These are phyloP conservation scores for Cichladusa arquata DNA, from an alignment of 2,113 vertebrate species.

Conservation along the genomic window DNA sequence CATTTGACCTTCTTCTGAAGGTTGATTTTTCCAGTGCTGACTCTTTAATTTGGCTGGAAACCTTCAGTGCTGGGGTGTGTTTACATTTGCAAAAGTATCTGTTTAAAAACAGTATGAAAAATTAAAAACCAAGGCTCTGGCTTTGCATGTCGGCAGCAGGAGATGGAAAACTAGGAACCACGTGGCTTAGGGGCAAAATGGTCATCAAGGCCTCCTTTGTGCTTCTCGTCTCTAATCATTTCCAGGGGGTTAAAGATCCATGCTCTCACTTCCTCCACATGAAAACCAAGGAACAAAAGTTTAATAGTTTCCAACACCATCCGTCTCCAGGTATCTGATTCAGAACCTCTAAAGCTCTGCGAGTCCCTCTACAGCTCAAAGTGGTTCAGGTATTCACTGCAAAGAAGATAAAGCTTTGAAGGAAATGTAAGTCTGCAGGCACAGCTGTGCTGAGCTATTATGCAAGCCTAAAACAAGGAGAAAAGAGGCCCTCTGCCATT, in stretches of 20 bases:
- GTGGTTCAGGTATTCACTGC: neutral
- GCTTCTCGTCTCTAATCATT: constrained; percentile 20
- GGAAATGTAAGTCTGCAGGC: neutral
- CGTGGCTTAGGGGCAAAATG: constrained; percentile 11
- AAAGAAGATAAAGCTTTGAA: neutral
- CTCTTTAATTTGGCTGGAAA: constrained; percentile 62
- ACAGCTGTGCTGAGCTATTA: neutral
- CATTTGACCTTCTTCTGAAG: constrained; percentile 55
- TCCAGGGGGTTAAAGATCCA: constrained; percentile 45
- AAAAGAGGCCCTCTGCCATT: constrained; percentile 29
- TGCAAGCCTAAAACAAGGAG: neutral
- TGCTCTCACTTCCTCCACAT: constrained; percentile 29
- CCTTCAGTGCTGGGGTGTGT: constrained; percentile 12
- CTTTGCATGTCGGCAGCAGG: constrained; percentile 6
- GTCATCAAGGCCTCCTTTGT: constrained; percentile 61
- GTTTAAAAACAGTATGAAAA: constrained; percentile 64
- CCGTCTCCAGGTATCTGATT: neutral
- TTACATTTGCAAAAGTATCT: constrained; percentile 68
- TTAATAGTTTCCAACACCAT: constrained; percentile 1
- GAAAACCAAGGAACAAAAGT: neutral
- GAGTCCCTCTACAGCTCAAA: neutral
- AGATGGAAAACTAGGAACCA: constrained; percentile 14
- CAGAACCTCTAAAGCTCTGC: neutral
- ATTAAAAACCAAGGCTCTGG: constrained; percentile 36
- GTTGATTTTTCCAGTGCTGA: constrained; percentile 38